Base-by-base conservation (phyloP, 2,797 vertebrate species). In the Syngnathus acus region DNA sequence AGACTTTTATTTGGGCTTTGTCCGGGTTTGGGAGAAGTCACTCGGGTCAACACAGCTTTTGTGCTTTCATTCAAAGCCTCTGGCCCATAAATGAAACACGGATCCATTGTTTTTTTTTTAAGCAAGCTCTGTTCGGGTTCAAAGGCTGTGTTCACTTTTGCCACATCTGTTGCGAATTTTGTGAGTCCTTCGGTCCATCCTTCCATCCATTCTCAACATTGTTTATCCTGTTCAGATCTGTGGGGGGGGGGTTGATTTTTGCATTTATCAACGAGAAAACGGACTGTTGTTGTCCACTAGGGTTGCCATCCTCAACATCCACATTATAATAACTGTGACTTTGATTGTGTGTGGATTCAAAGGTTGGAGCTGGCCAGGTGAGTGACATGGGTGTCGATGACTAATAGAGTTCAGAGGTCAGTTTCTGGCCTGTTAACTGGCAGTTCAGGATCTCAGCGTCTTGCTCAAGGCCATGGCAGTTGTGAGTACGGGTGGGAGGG, bases 1-100 rank as follows among this genome's bases (percentile, higher is more conserved):
- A 53, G 63, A 61, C 74, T 69, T 74, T 78, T 69, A 62, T 70
- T 77, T 62, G 75, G 51, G 80, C 68, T 76, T 68, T 60, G 65
- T 78, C 70, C 57, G 14, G 37, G 17, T 62, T 71, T 79, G n/a
- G 65, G 48, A 9, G 50, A 68, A 80, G 69, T 75, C 71, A 63
- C 55, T 61, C 51, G 50, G 68, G 65, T 78, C 80, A 74, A 76
- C 67, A 59, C 47, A 65, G 78, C 74, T 75, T 79, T 81, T 72
- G 78, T 78, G 43, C 53, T 74, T 75, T 75, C 61, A 79, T 70
- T 77, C 65, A 17, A n/a, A 72, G 77, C 80, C 77, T 6, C 5
- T 0, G 73, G 79, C 26, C 45, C 16, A 66, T 45, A 68, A 48
- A 58, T 66, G n/a, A 68, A 74, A 77, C 78, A 76, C 62, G 62